phyloP scores from a whole-genome alignment of 2,888 invertebrate species.

The Cordilura impudica region DNA sequence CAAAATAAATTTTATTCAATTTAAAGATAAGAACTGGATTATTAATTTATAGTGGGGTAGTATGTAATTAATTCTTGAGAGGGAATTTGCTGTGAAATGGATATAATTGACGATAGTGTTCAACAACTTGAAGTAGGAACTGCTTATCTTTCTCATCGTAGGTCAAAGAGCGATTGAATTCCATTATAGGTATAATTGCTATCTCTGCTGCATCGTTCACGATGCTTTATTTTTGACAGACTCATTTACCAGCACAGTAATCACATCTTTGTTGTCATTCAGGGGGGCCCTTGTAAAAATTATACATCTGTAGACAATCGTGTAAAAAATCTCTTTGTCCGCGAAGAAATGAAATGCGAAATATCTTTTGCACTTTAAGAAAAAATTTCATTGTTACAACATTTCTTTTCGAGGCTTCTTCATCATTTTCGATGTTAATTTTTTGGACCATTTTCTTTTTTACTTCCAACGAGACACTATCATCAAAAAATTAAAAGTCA shows the following conservation, averaged over 20 bases:
- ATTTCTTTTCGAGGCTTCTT: neutral
- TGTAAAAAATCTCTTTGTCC: too few relatives aligned
- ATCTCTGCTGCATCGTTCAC: conserved; percentile 5
- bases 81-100: neutral
- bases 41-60: neutral
- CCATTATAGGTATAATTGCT: too few relatives aligned
- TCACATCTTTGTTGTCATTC: neutral
- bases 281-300: too few relatives aligned
- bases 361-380: neutral
- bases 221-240: neutral
- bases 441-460: conserved; percentile 22
- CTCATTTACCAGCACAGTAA: neutral
- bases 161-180: neutral
- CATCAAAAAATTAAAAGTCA: conserved; percentile 9
- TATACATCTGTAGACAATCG: too few relatives aligned
- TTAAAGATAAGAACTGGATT: neutral
- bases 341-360: too few relatives aligned
- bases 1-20: too few relatives aligned
- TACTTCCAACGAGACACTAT: neutral
- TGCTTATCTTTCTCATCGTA: conserved; percentile 13
- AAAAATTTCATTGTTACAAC: conserved; percentile 7
- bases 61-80: neutral
- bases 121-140: conserved; percentile 15
- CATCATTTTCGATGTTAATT: conserved; percentile 13
- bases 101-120: conserved; percentile 15